A percentile compares a stretch with the other conserved stretches of the same genome.
These are phyloP conservation scores for Caranx ignobilis DNA, from an alignment of 2,113 vertebrate species.

Conservation along the genomic window DNA sequence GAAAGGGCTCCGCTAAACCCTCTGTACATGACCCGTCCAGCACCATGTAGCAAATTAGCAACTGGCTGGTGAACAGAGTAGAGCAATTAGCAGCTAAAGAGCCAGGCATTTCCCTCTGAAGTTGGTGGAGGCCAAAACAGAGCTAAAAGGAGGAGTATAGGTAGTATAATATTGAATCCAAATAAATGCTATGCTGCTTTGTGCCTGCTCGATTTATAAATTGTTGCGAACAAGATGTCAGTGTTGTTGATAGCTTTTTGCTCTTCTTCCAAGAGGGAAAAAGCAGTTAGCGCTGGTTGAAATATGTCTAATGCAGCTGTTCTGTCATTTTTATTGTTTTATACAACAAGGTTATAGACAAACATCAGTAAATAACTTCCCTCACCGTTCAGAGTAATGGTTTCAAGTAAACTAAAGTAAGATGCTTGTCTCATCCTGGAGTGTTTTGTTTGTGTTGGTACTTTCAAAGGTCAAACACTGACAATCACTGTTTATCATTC, in stretches of 20 bases:
- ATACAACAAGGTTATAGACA: neutral
- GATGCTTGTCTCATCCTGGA: constrained; percentile 18
- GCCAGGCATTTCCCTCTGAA: neutral
- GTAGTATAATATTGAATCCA: too few species aligned
- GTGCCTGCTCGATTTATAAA: neutral
- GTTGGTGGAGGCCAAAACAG: neutral
- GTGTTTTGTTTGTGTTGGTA: constrained; percentile 45
- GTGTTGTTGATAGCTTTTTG: neutral
- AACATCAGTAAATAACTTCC: constrained; percentile 4
- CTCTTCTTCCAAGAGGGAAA: neutral
- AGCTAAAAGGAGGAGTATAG: neutral
- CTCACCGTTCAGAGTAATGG: constrained; percentile 2
- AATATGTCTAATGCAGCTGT: neutral
- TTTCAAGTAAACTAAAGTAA: constrained; percentile 13
- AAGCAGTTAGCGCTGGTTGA: neutral
- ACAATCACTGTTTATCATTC: constrained; percentile 67
- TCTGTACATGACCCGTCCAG: neutral
- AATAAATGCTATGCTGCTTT: neutral
- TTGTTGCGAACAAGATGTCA: neutral
- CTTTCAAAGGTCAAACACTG: constrained; percentile 68
- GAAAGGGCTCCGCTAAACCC: neutral
- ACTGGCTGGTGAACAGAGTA: too few species aligned
- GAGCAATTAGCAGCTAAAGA: neutral
- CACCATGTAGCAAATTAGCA: neutral
- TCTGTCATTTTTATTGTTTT: neutral